Evolutionary conservation across 2,888 invertebrate genomes (phyloP).

Genomic region (Lithophane leautieri): DNA sequence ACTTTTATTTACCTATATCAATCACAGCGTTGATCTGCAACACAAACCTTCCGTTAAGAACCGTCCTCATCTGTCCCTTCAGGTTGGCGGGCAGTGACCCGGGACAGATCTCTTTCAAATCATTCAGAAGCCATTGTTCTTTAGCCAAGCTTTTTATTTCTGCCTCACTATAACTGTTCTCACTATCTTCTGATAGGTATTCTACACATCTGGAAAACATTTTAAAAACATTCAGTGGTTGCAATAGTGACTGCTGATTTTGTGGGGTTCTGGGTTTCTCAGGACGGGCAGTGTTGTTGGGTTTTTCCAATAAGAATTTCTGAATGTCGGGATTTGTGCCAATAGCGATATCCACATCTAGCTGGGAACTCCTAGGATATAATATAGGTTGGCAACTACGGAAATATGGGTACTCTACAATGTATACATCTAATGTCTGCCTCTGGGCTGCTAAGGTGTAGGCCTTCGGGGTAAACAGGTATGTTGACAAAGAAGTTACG

Average conservation of each 20-base stretch:
- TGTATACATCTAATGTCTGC: no score
- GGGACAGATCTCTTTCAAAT: conserved; percentile 91
- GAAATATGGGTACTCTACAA: not conserved
- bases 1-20: conserved; percentile 92
- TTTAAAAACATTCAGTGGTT: not conserved
- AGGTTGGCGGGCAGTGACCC: conserved; percentile 91
- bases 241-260: not conserved
- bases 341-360: not conserved
- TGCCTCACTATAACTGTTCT: conserved; percentile 80
- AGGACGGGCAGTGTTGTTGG: not conserved
- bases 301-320: not conserved
- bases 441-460: not conserved
- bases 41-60: conserved; percentile 89
- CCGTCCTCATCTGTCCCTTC: conserved; percentile 81
- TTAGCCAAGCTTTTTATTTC: conserved; percentile 90
- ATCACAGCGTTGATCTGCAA: conserved; percentile 91
- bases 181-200: conserved; percentile 86
- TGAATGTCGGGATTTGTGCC: not conserved
- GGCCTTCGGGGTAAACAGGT: not conserved
- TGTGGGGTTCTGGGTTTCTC: no score
- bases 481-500: not conserved
- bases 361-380: not conserved
- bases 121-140: conserved; percentile 92
- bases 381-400: not conserved
- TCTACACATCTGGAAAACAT: conserved; percentile 86